Evolutionary conservation across 2,113 vertebrate genomes (phyloP).

Genomic region (Hassar affinis): DNA sequence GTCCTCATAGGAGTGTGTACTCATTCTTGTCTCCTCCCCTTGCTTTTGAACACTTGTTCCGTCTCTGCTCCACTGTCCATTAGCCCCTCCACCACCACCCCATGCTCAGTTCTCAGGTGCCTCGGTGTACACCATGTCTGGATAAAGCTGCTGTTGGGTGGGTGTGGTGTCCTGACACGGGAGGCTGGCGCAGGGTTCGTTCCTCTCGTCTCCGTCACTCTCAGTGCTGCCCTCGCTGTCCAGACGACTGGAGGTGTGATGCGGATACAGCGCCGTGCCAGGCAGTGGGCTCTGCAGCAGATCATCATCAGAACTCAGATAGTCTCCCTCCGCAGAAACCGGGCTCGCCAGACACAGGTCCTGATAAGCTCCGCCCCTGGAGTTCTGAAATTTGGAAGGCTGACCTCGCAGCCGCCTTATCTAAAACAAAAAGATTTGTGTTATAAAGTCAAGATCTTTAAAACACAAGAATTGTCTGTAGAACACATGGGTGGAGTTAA

Average conservation of each 20-base stretch:
- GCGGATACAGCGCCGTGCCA: slow-evolving; percentile 75
- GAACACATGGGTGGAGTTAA: background rate
- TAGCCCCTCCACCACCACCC: background rate
- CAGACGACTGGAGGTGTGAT: slow-evolving; percentile 71
- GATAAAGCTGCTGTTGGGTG: slow-evolving; percentile 65
- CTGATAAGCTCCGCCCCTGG: slow-evolving; percentile 70
- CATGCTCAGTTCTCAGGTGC: slow-evolving; percentile 66
- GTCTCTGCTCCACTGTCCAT: background rate
- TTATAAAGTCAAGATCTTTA: background rate
- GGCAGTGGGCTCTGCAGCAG: slow-evolving; percentile 79
- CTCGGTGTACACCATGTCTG: slow-evolving; percentile 70
- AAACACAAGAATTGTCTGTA: background rate
- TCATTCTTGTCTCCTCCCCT: slow-evolving; percentile 4
- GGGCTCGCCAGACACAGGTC: slow-evolving; percentile 81
- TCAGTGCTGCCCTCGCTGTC: slow-evolving; percentile 89
- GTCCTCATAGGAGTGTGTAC: background rate
- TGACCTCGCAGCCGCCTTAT: slow-evolving; percentile 84
- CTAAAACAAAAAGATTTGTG: slow-evolving; percentile 61
- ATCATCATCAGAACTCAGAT: slow-evolving; percentile 89
- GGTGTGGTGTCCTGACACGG: slow-evolving; percentile 58
- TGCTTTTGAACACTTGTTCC: background rate
- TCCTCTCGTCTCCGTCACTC: slow-evolving; percentile 77
- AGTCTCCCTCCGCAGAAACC: slow-evolving; percentile 84
- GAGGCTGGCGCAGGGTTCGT: slow-evolving; percentile 9
- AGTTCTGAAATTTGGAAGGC: slow-evolving; percentile 67